These are phyloP conservation scores for Nannoperca obscura DNA, from an alignment of 2,797 vertebrate genomes.

Conservation along the genomic window DNA sequence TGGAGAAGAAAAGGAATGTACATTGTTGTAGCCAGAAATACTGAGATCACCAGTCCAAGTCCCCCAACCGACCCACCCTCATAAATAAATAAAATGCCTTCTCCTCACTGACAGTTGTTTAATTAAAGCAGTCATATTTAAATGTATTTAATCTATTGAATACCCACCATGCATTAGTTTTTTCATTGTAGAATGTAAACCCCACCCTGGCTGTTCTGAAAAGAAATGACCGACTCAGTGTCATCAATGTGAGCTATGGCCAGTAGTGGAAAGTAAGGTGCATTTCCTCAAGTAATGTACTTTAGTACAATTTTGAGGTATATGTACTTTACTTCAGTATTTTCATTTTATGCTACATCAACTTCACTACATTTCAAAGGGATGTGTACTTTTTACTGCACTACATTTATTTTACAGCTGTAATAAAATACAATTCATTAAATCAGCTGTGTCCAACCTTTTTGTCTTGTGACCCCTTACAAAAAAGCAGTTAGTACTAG, in stretches of 20 bases:
- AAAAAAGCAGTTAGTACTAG: no score
- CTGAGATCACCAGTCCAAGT: not conserved
- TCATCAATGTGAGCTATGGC: not conserved
- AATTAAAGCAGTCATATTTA: not conserved
- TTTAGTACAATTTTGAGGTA: not conserved
- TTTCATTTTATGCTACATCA: not conserved
- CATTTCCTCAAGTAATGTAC: not conserved
- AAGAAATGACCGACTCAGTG: not conserved
- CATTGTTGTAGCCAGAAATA: not conserved
- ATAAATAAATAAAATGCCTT: not conserved
- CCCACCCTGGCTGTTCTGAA: not conserved
- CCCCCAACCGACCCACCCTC: not conserved
- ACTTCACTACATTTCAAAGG: not conserved
- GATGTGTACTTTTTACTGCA: no score
- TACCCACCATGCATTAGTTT: not conserved
- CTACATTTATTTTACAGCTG: no score
- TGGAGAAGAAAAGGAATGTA: slow-evolving; percentile 28
- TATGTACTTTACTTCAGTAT: not conserved
- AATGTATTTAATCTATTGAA: not conserved
- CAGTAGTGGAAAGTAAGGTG: not conserved
- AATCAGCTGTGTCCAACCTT: no score
- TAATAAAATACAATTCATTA: no score
- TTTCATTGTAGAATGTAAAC: not conserved
- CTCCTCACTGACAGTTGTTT: not conserved
- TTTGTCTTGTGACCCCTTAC: no score